Conservation (phyloP, 2,888 invertebrate species). For the Ephialtes manifestator region DNA sequence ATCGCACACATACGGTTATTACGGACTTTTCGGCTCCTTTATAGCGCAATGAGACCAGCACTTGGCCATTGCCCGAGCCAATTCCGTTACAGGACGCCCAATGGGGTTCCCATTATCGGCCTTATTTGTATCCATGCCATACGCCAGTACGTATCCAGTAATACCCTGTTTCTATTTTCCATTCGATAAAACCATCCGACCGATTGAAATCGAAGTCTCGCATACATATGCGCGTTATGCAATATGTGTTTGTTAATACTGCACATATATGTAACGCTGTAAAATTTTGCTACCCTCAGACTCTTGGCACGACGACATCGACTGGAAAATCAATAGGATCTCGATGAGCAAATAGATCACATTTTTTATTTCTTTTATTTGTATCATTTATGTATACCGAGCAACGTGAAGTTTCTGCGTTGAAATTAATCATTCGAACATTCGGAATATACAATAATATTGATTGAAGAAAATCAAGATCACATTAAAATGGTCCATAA, state of each 20-base stretch:
- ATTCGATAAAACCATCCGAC: neutral
- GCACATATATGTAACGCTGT: neutral
- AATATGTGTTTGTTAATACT: neutral
- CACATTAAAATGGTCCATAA: no score
- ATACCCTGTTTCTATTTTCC: neutral
- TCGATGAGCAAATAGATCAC: no score
- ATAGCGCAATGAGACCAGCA: conserved; percentile 51
- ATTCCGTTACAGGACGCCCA: conserved; percentile 51
- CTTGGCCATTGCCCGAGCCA: conserved; percentile 43
- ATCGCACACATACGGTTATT: conserved; percentile 45
- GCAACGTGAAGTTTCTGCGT: no score
- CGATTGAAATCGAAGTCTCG: neutral
- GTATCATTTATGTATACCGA: no score
- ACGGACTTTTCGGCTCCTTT: conserved; percentile 48
- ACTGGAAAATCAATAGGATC: no score
- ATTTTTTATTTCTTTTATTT: no score
- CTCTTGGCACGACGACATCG: no score
- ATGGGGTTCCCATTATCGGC: conserved; percentile 5
- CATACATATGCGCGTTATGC: neutral
- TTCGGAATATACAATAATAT: no score
- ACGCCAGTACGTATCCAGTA: neutral
- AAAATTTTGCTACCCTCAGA: no score
- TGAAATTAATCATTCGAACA: no score
- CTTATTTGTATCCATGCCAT: neutral
- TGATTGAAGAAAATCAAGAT: no score